Evolutionary conservation across 1,140 invertebrate genomes (phyloP).

Genomic region (Hycleus cichorii): DNA sequence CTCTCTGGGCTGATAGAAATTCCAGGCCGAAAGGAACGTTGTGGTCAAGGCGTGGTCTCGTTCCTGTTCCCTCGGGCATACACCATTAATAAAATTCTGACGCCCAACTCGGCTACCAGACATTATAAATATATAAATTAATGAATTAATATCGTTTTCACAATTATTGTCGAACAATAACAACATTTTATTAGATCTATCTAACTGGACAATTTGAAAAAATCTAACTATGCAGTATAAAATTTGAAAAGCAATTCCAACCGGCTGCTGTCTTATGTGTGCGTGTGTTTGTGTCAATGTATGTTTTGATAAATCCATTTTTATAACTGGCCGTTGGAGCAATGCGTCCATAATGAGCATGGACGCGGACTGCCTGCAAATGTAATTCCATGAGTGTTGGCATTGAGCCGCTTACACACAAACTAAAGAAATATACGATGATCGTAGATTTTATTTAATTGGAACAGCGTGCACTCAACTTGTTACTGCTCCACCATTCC

Average conservation of each 20-base stretch:
- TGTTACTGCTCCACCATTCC: slow-evolving; percentile 24
- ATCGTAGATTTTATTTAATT: slow-evolving; percentile 33
- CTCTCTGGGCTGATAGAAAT: slow-evolving; percentile 22
- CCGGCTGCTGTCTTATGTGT: no score
- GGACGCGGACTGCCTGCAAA: slow-evolving; percentile 15
- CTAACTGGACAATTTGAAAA: no score
- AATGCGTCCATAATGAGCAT: slow-evolving; percentile 14
- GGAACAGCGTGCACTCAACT: slow-evolving; percentile 29
- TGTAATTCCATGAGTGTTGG: slow-evolving; percentile 16
- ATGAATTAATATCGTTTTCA: slow-evolving; percentile 28
- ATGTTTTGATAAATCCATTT: slow-evolving; percentile 13
- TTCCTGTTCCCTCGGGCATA: slow-evolving; percentile 24
- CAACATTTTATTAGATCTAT: no score
- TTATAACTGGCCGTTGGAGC: slow-evolving; percentile 2
- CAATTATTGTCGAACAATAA: background rate
- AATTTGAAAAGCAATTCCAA: no score
- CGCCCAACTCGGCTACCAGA: slow-evolving; percentile 33
- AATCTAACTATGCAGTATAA: no score
- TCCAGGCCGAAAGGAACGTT: slow-evolving; percentile 19
- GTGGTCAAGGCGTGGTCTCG: slow-evolving; percentile 26
- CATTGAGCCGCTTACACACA: slow-evolving; percentile 12
- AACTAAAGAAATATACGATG: slow-evolving; percentile 13
- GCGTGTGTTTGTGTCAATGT: no score
- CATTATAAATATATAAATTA: slow-evolving; percentile 31
- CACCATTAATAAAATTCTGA: slow-evolving; percentile 34